phyloP scores from a whole-genome alignment of 2,888 invertebrate species.

The Apotomis turbidana region DNA sequence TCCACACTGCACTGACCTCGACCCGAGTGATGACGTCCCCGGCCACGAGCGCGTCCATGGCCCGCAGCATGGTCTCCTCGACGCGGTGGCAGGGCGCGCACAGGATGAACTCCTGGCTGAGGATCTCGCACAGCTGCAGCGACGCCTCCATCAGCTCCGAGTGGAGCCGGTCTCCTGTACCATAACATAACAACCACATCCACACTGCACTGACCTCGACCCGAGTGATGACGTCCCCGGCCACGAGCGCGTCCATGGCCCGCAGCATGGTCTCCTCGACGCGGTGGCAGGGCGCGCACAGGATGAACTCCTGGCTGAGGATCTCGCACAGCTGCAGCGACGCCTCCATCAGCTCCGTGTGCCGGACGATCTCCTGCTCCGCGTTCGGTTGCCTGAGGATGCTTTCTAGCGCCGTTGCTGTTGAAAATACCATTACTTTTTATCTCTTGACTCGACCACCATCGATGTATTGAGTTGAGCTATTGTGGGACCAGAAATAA shows the following conservation, averaged over 20 bases:
- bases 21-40: slow-evolving; percentile 86
- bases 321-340: slow-evolving; percentile 79
- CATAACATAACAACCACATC: no score
- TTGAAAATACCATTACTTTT: background rate
- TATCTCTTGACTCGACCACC: no score
- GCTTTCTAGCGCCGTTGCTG: slow-evolving; percentile 86
- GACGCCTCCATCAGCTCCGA: slow-evolving; percentile 71
- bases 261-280: slow-evolving; percentile 84
- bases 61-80: slow-evolving; percentile 65
- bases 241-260: slow-evolving; percentile 85
- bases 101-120: slow-evolving; percentile 91
- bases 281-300: slow-evolving; percentile 92
- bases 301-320: slow-evolving; percentile 93
- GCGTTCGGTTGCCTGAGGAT: slow-evolving; percentile 57
- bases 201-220: slow-evolving; percentile 75
- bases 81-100: slow-evolving; percentile 91
- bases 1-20: background rate
- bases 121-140: no score
- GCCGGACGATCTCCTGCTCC: slow-evolving; percentile 62
- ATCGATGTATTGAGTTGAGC: no score
- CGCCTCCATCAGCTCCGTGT: slow-evolving; percentile 49
- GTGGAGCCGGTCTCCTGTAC: slow-evolving; percentile 36
- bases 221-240: slow-evolving; percentile 71
- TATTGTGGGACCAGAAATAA: no score
- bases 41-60: slow-evolving; percentile 85